Evolutionary conservation across 2,888 invertebrate genomes (phyloP), one percentile per base, ranked within the genome.

Genomic region (Chrysotoxum bicinctum): DNA sequence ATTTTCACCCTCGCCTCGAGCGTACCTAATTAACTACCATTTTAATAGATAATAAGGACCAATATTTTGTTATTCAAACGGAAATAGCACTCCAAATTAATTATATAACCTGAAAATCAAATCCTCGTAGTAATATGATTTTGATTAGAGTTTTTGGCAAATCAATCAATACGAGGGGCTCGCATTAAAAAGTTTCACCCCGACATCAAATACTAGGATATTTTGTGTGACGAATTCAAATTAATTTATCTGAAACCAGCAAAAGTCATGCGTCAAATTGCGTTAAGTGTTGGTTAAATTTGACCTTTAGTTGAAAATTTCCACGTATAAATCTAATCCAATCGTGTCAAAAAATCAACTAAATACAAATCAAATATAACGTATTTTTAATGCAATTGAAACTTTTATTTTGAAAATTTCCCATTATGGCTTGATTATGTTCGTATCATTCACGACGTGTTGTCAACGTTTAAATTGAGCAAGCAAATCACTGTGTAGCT

Each of bases 31-130:
- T 58, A 37, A 58, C 21, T 58, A 21, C 12, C 56, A 35, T 35
- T 50, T 32, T 16, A 8, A 56, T 5, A 7, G 4, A 35, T 56
- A 32, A 35, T 56, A 14, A n/a, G 6, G 16, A 6, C 7, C 16
- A 8, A 43, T 32, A 58, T 35, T 21, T 58, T 14, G 21, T 19
- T 21, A 14, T 58, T 58, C 21, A 12, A 56, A 19, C 2, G 16
- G 32, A 56, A 19, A 58, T 14, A 37, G 35, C 35, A 58, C 56
- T 35, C 14, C 12, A 35, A 19, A 58, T 35, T 21, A 58, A 58
- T 58, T 35, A 35, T 30, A 7, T 30, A 32, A 35, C 19, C 32
- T 58, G 58, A 58, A 58, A 58, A 37, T 37, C n/a, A 37, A 58
- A 21, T 58, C 12, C 8, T 2, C 14, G 14, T 58, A 37, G 37